Evolutionary conservation across 1,140 invertebrate genomes (phyloP), one percentile per base, ranked within the genome.

Genomic region (Aphaenogaster ashmeadi): DNA sequence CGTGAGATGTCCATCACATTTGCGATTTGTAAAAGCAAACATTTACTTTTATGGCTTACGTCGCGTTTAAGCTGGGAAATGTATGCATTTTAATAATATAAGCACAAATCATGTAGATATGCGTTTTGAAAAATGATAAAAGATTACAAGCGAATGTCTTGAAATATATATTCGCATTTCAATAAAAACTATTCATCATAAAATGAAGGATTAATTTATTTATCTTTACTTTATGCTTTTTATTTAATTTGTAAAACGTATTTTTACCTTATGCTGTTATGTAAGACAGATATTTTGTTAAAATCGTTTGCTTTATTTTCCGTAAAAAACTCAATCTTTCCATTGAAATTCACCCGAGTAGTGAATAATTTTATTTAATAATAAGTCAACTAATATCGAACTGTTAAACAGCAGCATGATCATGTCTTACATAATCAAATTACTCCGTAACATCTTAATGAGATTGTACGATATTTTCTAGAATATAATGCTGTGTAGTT

Each of bases 381-480:
- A 41, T 52, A 58, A 21, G 21, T 41, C 9, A 75, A 3, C 5
- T 75, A 75, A 27, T 27, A 56, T 54, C 13, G 27, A 72, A 36
- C 15, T 38, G 15, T 3, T 74, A 27, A 38, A 72, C 5, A 21
- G 36, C 2, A 75, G n/a, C n/a, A 75, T n/a, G 41, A 58, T 21
- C 1, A 1, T 38, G 3, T 52, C 13, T 52, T 9, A 21, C n/a
- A 54, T 56, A 41, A 75, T 75, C 21, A 50, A 4, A 11, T 58
- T 75, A 41, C 60, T 75, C 21, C 11, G 54, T 41, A 75, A 75
- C 3, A 15, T 58, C n/a, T 41, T 58, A 41, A 75, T 27, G 72
- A 75, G n/a, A 75, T 60, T 27, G 11, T 44, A 21, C 21, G n/a
- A 15, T 1, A 75, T 75, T 75, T 58, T 58, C 38, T 7, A 9